Conservation (phyloP, 2,888 invertebrate species). For the Sturmia bella region DNA sequence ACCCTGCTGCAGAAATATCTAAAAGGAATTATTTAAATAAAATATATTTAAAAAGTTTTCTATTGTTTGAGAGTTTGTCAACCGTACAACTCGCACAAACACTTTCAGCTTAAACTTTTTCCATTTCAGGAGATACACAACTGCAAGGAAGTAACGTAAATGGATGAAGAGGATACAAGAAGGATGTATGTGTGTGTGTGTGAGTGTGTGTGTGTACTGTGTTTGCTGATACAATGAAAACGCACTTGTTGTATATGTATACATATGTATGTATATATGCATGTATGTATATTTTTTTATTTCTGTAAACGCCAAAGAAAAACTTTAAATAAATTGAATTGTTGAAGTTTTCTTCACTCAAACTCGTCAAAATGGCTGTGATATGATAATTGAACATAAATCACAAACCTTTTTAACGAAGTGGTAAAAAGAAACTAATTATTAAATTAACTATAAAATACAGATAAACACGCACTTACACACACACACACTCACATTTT, state of each 20-base stretch:
- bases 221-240: constrained; percentile 15
- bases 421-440: constrained; percentile 78
- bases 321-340: constrained; percentile 51
- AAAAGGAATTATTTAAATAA: constrained; percentile 51
- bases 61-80: constrained; percentile 42
- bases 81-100: constrained; percentile 17
- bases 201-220: background rate
- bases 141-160: constrained; percentile 35
- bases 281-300: background rate
- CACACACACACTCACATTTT: background rate
- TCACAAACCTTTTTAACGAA: constrained; percentile 81
- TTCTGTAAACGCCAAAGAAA: constrained; percentile 5
- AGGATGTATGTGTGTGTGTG: constrained; percentile 6
- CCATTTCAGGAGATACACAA: constrained; percentile 45
- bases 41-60: constrained; percentile 54
- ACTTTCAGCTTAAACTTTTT: constrained; percentile 32
- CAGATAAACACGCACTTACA: background rate
- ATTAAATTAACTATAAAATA: constrained; percentile 31
- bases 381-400: constrained; percentile 76
- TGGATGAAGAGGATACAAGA: constrained; percentile 3
- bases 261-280: background rate
- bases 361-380: constrained; percentile 83
- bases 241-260: constrained; percentile 49
- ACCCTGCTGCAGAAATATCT: constrained; percentile 40
- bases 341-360: constrained; percentile 80